phyloP scores from a whole-genome alignment of 2,797 vertebrate genomes.

The Acanthornis magna region DNA sequence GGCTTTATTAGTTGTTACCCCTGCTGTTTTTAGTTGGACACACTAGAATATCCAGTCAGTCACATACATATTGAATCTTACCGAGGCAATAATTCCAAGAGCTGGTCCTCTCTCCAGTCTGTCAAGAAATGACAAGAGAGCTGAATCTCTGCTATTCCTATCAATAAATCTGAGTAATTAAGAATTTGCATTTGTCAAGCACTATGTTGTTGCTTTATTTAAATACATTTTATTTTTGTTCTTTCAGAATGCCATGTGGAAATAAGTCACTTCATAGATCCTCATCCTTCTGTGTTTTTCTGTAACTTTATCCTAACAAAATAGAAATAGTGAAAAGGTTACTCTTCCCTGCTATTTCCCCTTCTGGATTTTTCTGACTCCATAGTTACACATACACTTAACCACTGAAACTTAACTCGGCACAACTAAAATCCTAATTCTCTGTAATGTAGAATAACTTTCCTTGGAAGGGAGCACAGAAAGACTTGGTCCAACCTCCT shows the following conservation, averaged over 20 bases:
- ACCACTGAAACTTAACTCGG: background rate
- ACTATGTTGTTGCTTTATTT: background rate
- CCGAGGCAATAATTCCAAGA: background rate
- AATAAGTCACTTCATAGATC: background rate
- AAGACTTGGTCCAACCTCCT: background rate
- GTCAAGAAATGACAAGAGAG: background rate
- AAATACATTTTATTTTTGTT: background rate
- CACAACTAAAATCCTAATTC: background rate
- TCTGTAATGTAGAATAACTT: background rate
- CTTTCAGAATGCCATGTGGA: background rate
- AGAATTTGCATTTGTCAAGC: background rate
- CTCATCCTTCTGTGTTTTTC: background rate
- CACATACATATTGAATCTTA: background rate
- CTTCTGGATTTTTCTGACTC: background rate
- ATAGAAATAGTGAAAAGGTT: background rate
- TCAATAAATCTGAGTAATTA: background rate
- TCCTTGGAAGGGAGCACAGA: background rate
- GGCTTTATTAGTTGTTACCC: background rate
- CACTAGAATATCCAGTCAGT: background rate
- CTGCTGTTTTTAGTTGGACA: background rate
- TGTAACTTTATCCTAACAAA: background rate
- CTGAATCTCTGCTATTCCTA: background rate
- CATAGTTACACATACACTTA: background rate
- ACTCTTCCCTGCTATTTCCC: background rate
- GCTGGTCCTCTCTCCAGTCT: background rate